Percentiles rank a stretch among this genome's conserved stretches.
These are phyloP conservation scores for Conus ventricosus DNA, from an alignment of 1,140 invertebrate genomes.

Conservation along the genomic window DNA sequence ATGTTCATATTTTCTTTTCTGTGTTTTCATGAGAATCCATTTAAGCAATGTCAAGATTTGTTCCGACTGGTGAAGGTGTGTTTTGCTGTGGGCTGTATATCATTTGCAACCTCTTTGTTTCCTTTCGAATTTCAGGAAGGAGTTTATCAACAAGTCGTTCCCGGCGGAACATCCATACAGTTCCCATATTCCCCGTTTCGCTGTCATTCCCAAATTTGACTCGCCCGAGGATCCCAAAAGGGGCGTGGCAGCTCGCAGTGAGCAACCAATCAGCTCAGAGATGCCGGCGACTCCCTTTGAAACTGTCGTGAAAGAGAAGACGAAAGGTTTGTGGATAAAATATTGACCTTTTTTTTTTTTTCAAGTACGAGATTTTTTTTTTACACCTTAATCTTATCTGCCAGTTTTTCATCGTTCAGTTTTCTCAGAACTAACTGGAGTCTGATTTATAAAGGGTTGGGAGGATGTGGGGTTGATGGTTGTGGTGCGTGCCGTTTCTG, in stretches of 20 bases:
- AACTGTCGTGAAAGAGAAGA: conserved; percentile 59
- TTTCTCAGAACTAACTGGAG: no score
- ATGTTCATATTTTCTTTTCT: neutral
- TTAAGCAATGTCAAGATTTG: neutral
- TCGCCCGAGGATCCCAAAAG: conserved; percentile 65
- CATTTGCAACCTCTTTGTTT: neutral
- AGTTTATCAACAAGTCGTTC: conserved; percentile 64
- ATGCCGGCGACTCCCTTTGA: conserved; percentile 64
- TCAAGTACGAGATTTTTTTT: neutral
- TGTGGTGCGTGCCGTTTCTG: no score
- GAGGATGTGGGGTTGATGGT: no score
- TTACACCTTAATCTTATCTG: neutral
- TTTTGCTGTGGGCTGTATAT: neutral
- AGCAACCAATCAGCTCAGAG: conserved; percentile 60
- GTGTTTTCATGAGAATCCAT: neutral
- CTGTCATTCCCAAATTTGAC: conserved; percentile 66
- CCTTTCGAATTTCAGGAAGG: conserved; percentile 40
- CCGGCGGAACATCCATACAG: conserved; percentile 68
- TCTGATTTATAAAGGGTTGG: no score
- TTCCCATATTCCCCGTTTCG: conserved; percentile 61
- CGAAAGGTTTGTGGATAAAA: conserved; percentile 57
- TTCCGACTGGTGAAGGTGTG: neutral
- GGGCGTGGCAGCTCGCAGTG: conserved; percentile 55
- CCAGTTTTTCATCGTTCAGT: no score
- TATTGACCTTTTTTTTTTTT: conserved; percentile 8